Evolutionary conservation across 2,888 invertebrate genomes (phyloP), one percentile per base, ranked within the genome.

Genomic region (Ophion ventricosus): DNA sequence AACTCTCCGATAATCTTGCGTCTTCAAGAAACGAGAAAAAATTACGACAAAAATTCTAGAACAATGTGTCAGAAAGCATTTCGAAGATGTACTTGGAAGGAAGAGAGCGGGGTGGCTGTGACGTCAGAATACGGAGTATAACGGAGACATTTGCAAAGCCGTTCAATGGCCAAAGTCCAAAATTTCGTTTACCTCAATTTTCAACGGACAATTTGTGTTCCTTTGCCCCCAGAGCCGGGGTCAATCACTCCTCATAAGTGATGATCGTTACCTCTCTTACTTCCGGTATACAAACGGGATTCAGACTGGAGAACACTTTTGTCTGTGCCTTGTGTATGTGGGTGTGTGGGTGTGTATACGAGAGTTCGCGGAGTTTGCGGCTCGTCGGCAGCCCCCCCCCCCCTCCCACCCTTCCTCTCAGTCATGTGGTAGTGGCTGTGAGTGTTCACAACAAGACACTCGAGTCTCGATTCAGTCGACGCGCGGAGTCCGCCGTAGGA

Each of bases 401-500:
- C n/a, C n/a, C n/a, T n/a, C n/a, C n/a, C n/a, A n/a, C n/a, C n/a
- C n/a, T n/a, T n/a, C n/a, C n/a, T n/a, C n/a, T n/a, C n/a, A n/a
- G n/a, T 49, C 43, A 83, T 74, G 83, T 67, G 67, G 82, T 72
- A 80, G 70, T 54, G 77, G 77, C 57, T 20, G 5, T 54, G 54
- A 35, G 20, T 64, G 83, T 78, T 81, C 80, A 63, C 75, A 61
- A 29, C 74, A 67, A 57, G 75, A 40, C 77, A 84, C 80, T 64
- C 74, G 35, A 43, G 40, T 25, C 77, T 26, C 57, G 78, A 63
- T 69, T 84, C 83, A 81, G 85, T 85, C 77, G 85, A 77, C 84
- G 90, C 87, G 88, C 88, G 89, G 87, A 88, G 89, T 88, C 88
- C 89, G 89, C 88, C 89, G 88, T 86, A 87, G 88, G 89, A 88